phyloP scores from a whole-genome alignment of 2,797 vertebrate genomes.

The Labeo calbasu region DNA sequence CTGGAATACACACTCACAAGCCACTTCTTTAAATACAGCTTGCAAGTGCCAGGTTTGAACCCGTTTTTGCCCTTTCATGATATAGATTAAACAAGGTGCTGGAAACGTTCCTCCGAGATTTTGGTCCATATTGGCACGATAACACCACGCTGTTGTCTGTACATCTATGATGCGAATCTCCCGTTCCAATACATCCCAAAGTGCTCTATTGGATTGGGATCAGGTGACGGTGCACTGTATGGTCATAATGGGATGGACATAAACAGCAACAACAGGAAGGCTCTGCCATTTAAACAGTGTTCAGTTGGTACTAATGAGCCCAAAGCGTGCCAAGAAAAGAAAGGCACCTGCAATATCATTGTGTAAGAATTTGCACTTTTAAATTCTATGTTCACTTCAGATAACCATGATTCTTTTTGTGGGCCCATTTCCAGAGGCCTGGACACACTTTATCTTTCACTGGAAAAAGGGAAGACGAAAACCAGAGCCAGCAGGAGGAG shows the following conservation, averaged over 20 bases:
- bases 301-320: background rate
- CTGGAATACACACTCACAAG: too few relatives aligned
- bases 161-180: background rate
- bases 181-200: background rate
- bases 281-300: background rate
- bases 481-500: background rate
- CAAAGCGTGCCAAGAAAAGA: background rate
- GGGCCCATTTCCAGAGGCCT: background rate
- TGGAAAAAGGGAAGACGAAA: constrained; percentile 1
- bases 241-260: background rate
- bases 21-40: too few relatives aligned
- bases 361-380: background rate
- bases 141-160: background rate
- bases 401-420: background rate
- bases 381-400: background rate
- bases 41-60: too few relatives aligned
- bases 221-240: background rate
- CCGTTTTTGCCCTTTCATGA: background rate
- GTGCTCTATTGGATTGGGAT: background rate
- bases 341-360: background rate
- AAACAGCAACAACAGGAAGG: background rate
- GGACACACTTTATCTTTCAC: background rate
- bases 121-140: background rate
- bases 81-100: background rate
- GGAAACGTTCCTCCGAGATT: background rate